Percentiles rank a stretch among this genome's conserved stretches.
These are phyloP conservation scores for Cheilosia urbana DNA, from an alignment of 2,888 invertebrate genomes.

Conservation along the genomic window DNA sequence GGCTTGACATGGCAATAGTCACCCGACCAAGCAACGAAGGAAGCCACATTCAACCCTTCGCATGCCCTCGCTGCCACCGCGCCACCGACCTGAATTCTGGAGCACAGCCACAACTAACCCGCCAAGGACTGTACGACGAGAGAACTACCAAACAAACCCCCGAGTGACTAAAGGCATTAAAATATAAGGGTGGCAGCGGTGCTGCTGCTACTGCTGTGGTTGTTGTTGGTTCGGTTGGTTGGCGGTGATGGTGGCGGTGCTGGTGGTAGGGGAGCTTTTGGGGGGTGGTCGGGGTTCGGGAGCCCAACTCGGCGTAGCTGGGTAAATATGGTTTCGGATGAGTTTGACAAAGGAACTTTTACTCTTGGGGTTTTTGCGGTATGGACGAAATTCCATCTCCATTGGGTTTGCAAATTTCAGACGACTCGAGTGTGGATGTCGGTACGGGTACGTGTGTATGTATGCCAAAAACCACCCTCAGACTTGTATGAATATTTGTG, in stretches of 20 bases:
- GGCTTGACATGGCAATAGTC: slow-evolving; percentile 74
- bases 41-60: slow-evolving; percentile 66
- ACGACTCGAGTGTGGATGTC: slow-evolving; percentile 11
- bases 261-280: slow-evolving; percentile 29
- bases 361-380: slow-evolving; percentile 73
- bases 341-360: slow-evolving; percentile 76
- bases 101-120: slow-evolving; percentile 74
- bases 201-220: slow-evolving; percentile 21
- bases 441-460: slow-evolving; percentile 7
- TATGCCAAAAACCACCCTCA: slow-evolving; percentile 40
- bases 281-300: background rate
- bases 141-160: slow-evolving; percentile 50
- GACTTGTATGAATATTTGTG: slow-evolving; percentile 72
- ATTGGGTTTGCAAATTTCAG: slow-evolving; percentile 60
- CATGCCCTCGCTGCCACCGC: background rate
- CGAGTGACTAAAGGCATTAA: slow-evolving; percentile 72
- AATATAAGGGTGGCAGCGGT: slow-evolving; percentile 46
- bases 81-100: slow-evolving; percentile 43
- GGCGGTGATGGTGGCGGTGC: slow-evolving; percentile 39
- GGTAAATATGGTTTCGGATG: slow-evolving; percentile 74
- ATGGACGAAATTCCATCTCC: slow-evolving; percentile 68
- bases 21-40: slow-evolving; percentile 72
- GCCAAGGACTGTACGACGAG: slow-evolving; percentile 68
- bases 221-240: slow-evolving; percentile 42
- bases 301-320: slow-evolving; percentile 56